Evolutionary conservation across 1,140 invertebrate genomes (phyloP).

Genomic region (Coptotermes formosanus): DNA sequence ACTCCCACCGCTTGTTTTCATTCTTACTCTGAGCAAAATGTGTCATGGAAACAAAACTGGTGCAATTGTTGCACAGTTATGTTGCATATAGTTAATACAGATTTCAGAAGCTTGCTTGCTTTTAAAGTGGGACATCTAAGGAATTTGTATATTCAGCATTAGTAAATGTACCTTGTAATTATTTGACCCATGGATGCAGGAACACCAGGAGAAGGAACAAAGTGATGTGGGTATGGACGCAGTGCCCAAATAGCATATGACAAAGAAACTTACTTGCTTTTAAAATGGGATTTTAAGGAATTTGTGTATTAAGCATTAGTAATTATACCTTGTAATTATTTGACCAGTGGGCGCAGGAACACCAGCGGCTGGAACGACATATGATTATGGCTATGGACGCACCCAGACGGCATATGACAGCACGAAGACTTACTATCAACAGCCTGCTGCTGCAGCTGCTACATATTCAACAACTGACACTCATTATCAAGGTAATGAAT

Average conservation of each 20-base stretch:
- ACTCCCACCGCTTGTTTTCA: no score
- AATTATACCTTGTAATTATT: constrained; percentile 21
- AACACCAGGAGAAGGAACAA: constrained; percentile 54
- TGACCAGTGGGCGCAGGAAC: constrained; percentile 59
- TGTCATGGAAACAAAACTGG: neutral
- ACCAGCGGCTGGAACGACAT: constrained; percentile 55
- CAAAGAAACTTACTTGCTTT: constrained; percentile 40
- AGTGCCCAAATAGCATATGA: constrained; percentile 57
- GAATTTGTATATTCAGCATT: no score
- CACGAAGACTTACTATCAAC: constrained; percentile 65
- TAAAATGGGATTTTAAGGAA: no score
- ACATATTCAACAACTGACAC: constrained; percentile 65
- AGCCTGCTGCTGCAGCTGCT: constrained; percentile 61
- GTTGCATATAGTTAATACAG: neutral
- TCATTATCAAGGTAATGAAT: constrained; percentile 58
- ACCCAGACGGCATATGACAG: constrained; percentile 60
- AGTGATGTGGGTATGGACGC: constrained; percentile 68
- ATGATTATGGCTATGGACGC: constrained; percentile 69
- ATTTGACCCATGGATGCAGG: constrained; percentile 56
- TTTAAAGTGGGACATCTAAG: neutral
- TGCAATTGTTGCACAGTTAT: neutral
- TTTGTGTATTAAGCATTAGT: no score
- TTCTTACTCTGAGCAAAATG: no score
- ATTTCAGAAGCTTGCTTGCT: neutral
- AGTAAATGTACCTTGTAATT: neutral